Conservation (phyloP, 2,888 invertebrate species). For the Bruchidius siliquastri region DNA sequence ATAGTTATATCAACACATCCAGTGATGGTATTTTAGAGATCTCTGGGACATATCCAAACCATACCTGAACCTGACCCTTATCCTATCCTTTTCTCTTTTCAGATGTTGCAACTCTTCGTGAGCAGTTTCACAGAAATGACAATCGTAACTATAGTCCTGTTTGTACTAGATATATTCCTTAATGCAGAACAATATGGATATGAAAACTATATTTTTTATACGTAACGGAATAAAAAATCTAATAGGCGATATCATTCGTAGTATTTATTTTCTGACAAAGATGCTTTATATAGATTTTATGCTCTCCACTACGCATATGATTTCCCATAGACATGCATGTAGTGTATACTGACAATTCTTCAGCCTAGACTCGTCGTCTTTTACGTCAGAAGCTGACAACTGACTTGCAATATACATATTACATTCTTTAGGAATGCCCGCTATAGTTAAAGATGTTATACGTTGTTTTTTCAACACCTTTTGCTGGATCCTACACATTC, state of each 20-base stretch:
- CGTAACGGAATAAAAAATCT: slow-evolving; percentile 4
- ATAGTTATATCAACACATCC: neutral
- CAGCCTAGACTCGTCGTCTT: too few species aligned
- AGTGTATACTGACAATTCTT: too few species aligned
- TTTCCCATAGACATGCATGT: too few species aligned
- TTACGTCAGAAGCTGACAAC: too few species aligned
- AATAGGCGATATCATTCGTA: neutral
- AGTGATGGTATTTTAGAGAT: neutral
- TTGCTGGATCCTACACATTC: too few species aligned
- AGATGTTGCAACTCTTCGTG: slow-evolving; percentile 33
- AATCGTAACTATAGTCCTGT: slow-evolving; percentile 33
- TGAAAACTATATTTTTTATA: slow-evolving; percentile 21
- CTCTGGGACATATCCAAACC: neutral
- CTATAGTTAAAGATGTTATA: too few species aligned
- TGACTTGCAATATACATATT: too few species aligned
- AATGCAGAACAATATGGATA: slow-evolving; percentile 44
- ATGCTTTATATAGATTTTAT: too few species aligned
- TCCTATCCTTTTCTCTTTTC: slow-evolving; percentile 24
- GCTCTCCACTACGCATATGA: too few species aligned
- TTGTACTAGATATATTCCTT: slow-evolving; percentile 42
- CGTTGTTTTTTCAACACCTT: too few species aligned
- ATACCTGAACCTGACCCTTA: neutral
- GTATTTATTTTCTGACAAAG: too few species aligned
- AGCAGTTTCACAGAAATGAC: slow-evolving; percentile 33
- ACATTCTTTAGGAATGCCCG: too few species aligned